Percentiles rank a stretch among this genome's conserved stretches.
Evolutionary conservation across 2,113 vertebrate genomes (phyloP).

Genomic region (Gasterosteus aculeatus): DNA sequence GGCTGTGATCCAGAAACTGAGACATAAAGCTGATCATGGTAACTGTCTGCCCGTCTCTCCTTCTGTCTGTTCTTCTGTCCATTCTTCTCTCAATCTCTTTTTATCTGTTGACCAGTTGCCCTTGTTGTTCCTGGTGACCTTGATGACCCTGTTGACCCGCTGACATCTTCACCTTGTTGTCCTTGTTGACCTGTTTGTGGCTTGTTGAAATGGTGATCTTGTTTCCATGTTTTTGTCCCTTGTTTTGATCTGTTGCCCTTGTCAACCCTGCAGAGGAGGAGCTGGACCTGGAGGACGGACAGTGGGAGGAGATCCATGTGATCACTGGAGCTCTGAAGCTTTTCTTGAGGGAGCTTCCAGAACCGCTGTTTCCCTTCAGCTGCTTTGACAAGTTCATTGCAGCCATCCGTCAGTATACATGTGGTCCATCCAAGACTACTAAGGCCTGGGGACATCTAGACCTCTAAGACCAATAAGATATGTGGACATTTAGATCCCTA

Average conservation of each 20-base stretch:
- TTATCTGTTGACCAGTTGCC: neutral
- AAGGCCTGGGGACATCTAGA: neutral
- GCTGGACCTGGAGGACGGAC: slow-evolving; percentile 91
- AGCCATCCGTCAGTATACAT: slow-evolving; percentile 86
- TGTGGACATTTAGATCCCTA: neutral
- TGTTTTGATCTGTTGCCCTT: neutral
- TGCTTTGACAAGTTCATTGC: slow-evolving; percentile 89
- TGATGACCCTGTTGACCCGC: neutral
- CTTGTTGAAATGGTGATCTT: too few relatives aligned
- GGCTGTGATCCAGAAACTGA: slow-evolving; percentile 92
- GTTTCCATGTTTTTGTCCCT: neutral
- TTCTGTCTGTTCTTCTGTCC: neutral
- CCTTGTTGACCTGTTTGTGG: too few relatives aligned
- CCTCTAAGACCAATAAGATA: neutral
- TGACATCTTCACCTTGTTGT: neutral
- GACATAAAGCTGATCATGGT: slow-evolving; percentile 93
- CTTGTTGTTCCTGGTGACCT: neutral
- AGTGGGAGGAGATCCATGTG: slow-evolving; percentile 94
- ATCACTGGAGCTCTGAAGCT: slow-evolving; percentile 93
- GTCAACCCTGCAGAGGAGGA: slow-evolving; percentile 78
- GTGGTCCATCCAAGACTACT: neutral
- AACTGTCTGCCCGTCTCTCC: slow-evolving; percentile 5
- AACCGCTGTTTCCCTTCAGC: slow-evolving; percentile 90
- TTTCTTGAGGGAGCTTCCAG: slow-evolving; percentile 90
- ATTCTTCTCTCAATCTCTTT: neutral